Evolutionary conservation across 2,113 vertebrate genomes (phyloP).

Genomic region (Vicugna pacos): DNA sequence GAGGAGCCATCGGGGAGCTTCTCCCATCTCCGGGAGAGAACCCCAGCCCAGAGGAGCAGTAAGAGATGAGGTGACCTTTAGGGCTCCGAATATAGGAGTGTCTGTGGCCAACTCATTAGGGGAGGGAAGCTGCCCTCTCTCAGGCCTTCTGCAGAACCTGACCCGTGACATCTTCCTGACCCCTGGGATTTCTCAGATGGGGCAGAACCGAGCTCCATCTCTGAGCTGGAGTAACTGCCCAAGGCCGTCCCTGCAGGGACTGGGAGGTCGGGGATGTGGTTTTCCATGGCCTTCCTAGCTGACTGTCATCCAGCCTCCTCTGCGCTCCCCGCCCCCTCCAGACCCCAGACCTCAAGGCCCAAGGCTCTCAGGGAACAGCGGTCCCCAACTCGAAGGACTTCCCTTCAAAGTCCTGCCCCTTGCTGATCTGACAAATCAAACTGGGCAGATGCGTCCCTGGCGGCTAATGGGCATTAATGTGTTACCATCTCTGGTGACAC

Average conservation of each 20-base stretch:
- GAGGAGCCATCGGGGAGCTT: fast-evolving
- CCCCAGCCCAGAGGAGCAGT: background rate
- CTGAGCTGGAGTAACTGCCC: background rate
- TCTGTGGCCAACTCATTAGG: background rate
- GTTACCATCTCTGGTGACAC: slow-evolving; percentile 9
- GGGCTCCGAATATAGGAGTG: background rate
- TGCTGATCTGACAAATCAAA: slow-evolving; percentile 64
- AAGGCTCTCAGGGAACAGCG: background rate
- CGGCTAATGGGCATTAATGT: slow-evolving; percentile 58
- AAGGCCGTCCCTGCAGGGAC: background rate
- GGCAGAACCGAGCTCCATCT: background rate
- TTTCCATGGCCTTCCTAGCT: background rate
- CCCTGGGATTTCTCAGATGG: background rate
- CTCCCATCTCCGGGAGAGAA: background rate
- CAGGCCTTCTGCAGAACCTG: background rate
- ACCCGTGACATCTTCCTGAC: background rate
- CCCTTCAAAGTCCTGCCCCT: slow-evolving; percentile 39
- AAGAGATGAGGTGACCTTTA: background rate
- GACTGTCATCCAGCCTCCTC: background rate
- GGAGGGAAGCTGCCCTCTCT: background rate
- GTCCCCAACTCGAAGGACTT: slow-evolving; percentile 18
- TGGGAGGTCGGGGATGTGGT: background rate
- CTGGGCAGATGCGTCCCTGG: slow-evolving; percentile 47
- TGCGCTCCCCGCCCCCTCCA: background rate
- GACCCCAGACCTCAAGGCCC: background rate